Evolutionary conservation across 2,797 vertebrate genomes (phyloP).

Genomic region (Bufotes viridis): DNA sequence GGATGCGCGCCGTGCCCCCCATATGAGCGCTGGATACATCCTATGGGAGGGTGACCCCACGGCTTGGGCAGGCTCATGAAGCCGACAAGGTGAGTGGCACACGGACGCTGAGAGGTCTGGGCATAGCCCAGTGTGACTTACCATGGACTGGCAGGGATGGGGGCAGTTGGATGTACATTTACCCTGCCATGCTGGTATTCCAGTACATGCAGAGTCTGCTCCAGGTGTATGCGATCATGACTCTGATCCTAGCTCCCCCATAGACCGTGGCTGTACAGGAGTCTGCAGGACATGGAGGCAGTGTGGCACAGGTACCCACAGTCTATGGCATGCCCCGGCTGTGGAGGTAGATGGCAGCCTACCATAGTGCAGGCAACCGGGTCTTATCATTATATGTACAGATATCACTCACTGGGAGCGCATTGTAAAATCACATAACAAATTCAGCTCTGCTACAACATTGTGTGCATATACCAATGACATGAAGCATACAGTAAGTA

Average conservation of each 20-base stretch:
- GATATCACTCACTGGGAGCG: not conserved
- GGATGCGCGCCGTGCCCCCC: slow-evolving; percentile 31
- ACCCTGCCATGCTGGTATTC: no score
- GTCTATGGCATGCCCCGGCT: not conserved
- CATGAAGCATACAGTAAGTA: not conserved
- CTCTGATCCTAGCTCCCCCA: no score
- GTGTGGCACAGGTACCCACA: not conserved
- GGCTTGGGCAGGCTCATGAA: slow-evolving; percentile 59
- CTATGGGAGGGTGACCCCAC: slow-evolving; percentile 58
- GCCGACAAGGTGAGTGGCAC: slow-evolving; percentile 52
- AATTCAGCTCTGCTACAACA: not conserved
- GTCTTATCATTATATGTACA: not conserved
- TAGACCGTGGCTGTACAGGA: no score
- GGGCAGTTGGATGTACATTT: not conserved
- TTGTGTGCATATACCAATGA: not conserved
- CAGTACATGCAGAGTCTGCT: no score
- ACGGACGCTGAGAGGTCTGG: not conserved
- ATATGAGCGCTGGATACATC: slow-evolving; percentile 46
- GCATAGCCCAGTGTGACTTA: not conserved
- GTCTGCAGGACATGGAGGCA: not conserved
- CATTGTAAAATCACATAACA: not conserved
- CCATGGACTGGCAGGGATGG: not conserved
- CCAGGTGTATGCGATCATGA: no score
- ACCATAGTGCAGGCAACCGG: not conserved
- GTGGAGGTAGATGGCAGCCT: not conserved